Conservation (phyloP, 2,888 invertebrate species). For the Eristalis intricaria region DNA sequence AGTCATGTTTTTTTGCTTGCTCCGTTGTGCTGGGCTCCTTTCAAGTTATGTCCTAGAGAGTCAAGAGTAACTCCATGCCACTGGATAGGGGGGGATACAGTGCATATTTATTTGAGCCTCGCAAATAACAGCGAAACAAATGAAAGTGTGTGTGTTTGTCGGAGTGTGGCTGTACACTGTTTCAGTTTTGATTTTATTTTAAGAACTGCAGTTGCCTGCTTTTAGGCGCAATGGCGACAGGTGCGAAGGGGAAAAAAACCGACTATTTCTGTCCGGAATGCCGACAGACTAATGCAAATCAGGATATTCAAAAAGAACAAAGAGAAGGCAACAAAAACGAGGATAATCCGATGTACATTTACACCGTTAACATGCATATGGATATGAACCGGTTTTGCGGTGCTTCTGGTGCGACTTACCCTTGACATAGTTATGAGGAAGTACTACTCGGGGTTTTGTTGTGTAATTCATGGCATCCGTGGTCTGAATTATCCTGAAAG, state of each 20-base stretch:
- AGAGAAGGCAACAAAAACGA: background rate
- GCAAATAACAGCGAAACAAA: background rate
- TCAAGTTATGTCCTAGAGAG: conserved; percentile 43
- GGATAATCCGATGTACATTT: background rate
- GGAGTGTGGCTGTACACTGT: background rate
- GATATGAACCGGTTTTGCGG: background rate
- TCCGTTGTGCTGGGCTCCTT: conserved; percentile 8
- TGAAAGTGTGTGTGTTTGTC: background rate
- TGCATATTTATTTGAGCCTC: background rate
- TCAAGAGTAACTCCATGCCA: conserved; percentile 8
- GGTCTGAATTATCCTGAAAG: conserved; percentile 80
- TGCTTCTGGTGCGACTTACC: conserved; percentile 81
- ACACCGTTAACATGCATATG: background rate
- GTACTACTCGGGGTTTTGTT: conserved; percentile 86
- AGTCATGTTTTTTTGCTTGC: conserved; percentile 21
- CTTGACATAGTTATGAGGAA: conserved; percentile 89
- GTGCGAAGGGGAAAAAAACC: background rate
- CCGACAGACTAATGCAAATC: conserved; percentile 37
- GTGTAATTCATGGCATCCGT: conserved; percentile 84
- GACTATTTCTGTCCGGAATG: conserved; percentile 39
- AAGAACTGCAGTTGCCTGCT: conserved; percentile 44
- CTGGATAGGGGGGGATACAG: background rate
- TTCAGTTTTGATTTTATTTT: conserved; percentile 47
- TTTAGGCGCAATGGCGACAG: background rate
- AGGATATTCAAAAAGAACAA: background rate